These are phyloP conservation scores for Phylloscopus collybita DNA, from an alignment of 2,797 vertebrate genomes.

Conservation along the genomic window DNA sequence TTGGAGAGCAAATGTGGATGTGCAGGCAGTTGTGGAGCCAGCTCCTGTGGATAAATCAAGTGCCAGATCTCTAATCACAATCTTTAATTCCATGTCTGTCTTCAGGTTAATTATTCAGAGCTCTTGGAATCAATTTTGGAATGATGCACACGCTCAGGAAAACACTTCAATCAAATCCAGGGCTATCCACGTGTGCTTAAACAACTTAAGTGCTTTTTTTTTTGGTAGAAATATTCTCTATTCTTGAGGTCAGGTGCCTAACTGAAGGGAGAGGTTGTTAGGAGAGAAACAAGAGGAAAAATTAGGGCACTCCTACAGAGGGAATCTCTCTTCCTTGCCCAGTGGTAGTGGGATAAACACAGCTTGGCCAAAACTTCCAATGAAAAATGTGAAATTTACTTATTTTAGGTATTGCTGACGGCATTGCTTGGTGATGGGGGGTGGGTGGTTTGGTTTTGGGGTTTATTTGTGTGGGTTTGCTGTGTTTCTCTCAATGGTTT, in stretches of 20 bases:
- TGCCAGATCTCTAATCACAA: background rate
- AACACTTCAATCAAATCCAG: background rate
- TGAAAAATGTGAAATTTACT: background rate
- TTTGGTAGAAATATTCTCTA: background rate
- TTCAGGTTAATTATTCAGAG: background rate
- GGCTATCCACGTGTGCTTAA: background rate
- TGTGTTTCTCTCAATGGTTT: background rate
- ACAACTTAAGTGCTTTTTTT: background rate
- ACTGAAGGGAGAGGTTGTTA: background rate
- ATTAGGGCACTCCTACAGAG: rapidly evolving
- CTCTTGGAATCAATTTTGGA: background rate
- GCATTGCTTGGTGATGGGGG: rapidly evolving
- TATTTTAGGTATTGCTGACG: background rate
- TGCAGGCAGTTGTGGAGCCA: background rate
- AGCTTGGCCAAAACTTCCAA: background rate
- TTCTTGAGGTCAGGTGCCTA: background rate
- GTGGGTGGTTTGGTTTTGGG: background rate
- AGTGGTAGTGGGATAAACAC: background rate
- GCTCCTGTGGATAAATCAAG: background rate
- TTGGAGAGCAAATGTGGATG: background rate
- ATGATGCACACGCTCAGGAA: background rate
- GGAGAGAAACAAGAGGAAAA: background rate
- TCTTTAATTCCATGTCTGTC: background rate
- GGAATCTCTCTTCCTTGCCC: background rate
- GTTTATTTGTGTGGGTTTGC: background rate